Conservation (phyloP, 2,113 vertebrate species). For the Sebastes schlegelii region DNA sequence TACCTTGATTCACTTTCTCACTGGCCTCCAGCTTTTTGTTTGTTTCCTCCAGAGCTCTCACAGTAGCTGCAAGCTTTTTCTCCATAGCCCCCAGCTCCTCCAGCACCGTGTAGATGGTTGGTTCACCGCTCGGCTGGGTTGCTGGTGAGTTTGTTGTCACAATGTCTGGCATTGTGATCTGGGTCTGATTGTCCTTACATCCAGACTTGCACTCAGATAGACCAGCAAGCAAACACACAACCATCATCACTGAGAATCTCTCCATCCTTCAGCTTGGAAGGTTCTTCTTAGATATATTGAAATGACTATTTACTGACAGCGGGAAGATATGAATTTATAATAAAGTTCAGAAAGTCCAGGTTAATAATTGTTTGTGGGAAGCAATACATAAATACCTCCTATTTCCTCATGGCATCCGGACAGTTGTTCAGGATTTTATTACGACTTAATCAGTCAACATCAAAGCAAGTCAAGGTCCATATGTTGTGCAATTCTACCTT, state of each 20-base stretch:
- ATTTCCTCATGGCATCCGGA: not conserved
- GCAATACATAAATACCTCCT: not conserved
- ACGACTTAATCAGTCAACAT: not conserved
- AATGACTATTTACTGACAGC: not conserved
- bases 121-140: not conserved
- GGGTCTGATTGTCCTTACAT: not conserved
- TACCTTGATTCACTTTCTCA: constrained; percentile 24
- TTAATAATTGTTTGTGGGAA: not conserved
- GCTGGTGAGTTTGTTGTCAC: not conserved
- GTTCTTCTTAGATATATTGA: not conserved
- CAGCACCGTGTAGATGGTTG: not conserved
- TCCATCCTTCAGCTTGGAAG: not conserved
- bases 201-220: not conserved
- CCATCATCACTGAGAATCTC: not conserved
- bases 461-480: not conserved
- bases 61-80: not conserved
- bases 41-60: constrained; percentile 36
- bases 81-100: constrained; percentile 24
- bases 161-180: not conserved
- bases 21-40: constrained; percentile 40
- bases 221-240: constrained; percentile 8
- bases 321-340: not conserved
- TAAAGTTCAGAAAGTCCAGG: not conserved
- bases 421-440: not conserved
- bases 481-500: not conserved